Percentiles rank a stretch among this genome's conserved stretches.
Evolutionary conservation across 2,797 vertebrate species (phyloP).

Genomic region (Sebastes vulpes): DNA sequence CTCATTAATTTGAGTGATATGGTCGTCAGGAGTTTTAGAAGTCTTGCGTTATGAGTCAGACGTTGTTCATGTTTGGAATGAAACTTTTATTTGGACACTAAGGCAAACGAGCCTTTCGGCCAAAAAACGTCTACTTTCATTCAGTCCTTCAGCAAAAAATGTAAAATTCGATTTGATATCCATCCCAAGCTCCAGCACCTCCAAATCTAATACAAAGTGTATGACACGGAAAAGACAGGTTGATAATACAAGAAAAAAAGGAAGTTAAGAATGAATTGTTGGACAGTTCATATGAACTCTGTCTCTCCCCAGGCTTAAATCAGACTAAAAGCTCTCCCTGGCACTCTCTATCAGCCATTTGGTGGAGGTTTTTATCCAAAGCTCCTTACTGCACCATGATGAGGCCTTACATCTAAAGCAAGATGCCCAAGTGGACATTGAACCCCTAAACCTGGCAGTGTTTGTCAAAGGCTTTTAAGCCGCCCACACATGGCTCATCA

Average conservation of each 20-base stretch:
- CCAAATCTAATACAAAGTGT: neutral
- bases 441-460: neutral
- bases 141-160: neutral
- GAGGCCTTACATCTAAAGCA: slow-evolving; percentile 5
- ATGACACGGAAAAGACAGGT: neutral
- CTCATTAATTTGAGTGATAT: slow-evolving; percentile 15
- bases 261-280: neutral
- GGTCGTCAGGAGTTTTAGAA: slow-evolving; percentile 10
- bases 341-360: slow-evolving; percentile 28
- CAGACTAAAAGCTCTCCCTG: slow-evolving; percentile 18
- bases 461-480: neutral
- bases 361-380: slow-evolving; percentile 47
- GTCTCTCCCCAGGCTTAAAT: slow-evolving; percentile 15
- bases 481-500: neutral
- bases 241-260: neutral
- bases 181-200: neutral
- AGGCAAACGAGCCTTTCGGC: neutral
- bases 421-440: neutral
- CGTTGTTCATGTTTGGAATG: slow-evolving; percentile 17
- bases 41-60: slow-evolving; percentile 14
- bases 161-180: neutral
- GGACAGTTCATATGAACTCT: neutral
- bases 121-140: neutral
- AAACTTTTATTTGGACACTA: slow-evolving; percentile 28
- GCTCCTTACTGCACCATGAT: slow-evolving; percentile 27